Percentiles rank a stretch among this genome's conserved stretches.
phyloP scores from a whole-genome alignment of 1,140 invertebrate species.

The Lutraria rhynchaena region DNA sequence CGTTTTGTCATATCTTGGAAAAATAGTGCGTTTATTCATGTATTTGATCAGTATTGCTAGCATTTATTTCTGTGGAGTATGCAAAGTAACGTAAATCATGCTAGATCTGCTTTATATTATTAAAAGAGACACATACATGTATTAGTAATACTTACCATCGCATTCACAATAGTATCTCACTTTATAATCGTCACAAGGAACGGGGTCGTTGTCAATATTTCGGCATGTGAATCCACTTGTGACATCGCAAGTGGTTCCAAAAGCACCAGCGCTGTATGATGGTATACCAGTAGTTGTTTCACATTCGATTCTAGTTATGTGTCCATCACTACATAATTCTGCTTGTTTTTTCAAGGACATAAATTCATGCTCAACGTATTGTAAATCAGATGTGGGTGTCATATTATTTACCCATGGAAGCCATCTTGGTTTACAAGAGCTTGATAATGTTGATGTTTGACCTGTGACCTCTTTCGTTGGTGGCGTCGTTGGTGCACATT shows the following conservation, averaged over 20 bases:
- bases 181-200: slow-evolving; percentile 80
- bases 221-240: slow-evolving; percentile 66
- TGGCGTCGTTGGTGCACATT: slow-evolving; percentile 60
- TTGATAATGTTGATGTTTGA: slow-evolving; percentile 22
- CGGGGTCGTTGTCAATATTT: slow-evolving; percentile 63
- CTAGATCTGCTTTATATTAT: too few species aligned
- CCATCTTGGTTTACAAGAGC: slow-evolving; percentile 43
- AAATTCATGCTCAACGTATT: slow-evolving; percentile 49
- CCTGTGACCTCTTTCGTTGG: neutral
- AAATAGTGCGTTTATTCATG: too few species aligned
- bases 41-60: too few species aligned
- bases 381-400: slow-evolving; percentile 42
- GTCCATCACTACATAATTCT: slow-evolving; percentile 71
- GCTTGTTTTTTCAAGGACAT: slow-evolving; percentile 18
- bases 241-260: slow-evolving; percentile 63
- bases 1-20: too few species aligned
- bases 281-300: slow-evolving; percentile 64
- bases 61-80: too few species aligned
- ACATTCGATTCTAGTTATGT: slow-evolving; percentile 76
- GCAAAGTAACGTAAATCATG: too few species aligned
- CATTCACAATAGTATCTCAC: slow-evolving; percentile 82
- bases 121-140: too few species aligned
- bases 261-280: slow-evolving; percentile 54
- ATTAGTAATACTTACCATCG: slow-evolving; percentile 53
- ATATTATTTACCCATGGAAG: slow-evolving; percentile 61